phyloP scores from a whole-genome alignment of 2,113 vertebrate species.

The Herpailurus yagouaroundi region DNA sequence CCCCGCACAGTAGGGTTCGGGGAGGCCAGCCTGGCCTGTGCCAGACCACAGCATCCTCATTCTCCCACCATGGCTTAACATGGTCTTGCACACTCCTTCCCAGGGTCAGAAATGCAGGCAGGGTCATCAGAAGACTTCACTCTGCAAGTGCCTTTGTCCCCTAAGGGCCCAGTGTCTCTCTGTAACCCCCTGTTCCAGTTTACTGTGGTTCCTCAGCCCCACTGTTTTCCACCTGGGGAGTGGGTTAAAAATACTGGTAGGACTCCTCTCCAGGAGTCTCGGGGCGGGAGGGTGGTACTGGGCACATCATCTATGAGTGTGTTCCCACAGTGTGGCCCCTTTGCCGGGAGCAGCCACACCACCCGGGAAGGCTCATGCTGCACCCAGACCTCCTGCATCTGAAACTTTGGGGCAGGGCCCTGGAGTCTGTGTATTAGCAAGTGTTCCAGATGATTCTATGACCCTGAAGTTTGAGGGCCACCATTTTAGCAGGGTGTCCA shows the following conservation, averaged over 20 bases:
- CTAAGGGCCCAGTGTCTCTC: too few species aligned
- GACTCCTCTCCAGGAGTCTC: not conserved
- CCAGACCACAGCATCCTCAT: not conserved
- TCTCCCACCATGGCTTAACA: not conserved
- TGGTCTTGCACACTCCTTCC: too few species aligned
- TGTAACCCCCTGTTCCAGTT: not conserved
- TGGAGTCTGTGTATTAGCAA: not conserved
- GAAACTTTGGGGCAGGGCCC: rapidly evolving
- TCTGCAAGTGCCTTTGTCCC: not conserved
- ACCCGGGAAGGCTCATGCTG: not conserved
- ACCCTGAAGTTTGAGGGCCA: not conserved
- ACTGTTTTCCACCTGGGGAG: too few species aligned
- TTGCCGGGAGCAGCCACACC: rapidly evolving
- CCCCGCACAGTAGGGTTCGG: not conserved
- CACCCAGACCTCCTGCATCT: too few species aligned
- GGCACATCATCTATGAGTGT: not conserved
- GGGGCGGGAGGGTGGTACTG: too few species aligned
- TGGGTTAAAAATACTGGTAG: not conserved
- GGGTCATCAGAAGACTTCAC: not conserved
- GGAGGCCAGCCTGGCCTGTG: not conserved
- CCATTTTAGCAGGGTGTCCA: not conserved
- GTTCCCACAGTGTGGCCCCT: not conserved
- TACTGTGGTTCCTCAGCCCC: not conserved
- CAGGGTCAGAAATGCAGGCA: not conserved
- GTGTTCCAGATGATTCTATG: not conserved